Evolutionary conservation across 2,888 invertebrate genomes (phyloP), one percentile per base, ranked within the genome.

Genomic region (Hydraecia micacea): DNA sequence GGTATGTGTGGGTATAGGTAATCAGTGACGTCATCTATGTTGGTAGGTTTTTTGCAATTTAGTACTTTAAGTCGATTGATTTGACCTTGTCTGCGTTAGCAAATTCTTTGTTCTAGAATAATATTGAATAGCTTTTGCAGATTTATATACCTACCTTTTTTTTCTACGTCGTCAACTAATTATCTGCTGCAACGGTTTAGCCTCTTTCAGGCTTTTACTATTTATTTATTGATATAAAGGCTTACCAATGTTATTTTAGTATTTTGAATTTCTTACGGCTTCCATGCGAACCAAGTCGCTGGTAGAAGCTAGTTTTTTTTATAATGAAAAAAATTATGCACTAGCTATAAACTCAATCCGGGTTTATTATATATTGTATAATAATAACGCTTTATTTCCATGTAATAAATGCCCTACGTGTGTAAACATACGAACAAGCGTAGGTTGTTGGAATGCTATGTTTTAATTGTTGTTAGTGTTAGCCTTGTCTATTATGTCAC

Each of bases 361-460:
- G 58, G n/a, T 66, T 39, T 66, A 60, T 73, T 42, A 21, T 65
- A 11, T 55, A 55, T 73, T 49, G n/a, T 58, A n/a, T 58, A 58
- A 73, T 32, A 49, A 63, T 36, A 58, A 15, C 18, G 3, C n/a
- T n/a, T 66, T 0, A 81, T 60, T 52, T 58, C 11, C 42, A 60
- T 60, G 21, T 32, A 39, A 58, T 5, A 42, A 0, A 52, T n/a
- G 2, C 28, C 42, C 5, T 65, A 28, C 15, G 21, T n/a, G 18
- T 13, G 32, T 13, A 28, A 13, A 7, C 11, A 25, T 8, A 36
- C 8, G 5, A 0, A 75, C 15, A 58, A 28, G 32, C n/a, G 75
- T 80, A 55, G 81, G 68, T 46, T 62, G 73, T 62, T 7, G 55
- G 72, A 81, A 85, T 85, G 75, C 65, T 36, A 73, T 62, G 42